Base-by-base conservation (phyloP, 2,113 vertebrate species). In the Daphoenositta chrysoptera region DNA sequence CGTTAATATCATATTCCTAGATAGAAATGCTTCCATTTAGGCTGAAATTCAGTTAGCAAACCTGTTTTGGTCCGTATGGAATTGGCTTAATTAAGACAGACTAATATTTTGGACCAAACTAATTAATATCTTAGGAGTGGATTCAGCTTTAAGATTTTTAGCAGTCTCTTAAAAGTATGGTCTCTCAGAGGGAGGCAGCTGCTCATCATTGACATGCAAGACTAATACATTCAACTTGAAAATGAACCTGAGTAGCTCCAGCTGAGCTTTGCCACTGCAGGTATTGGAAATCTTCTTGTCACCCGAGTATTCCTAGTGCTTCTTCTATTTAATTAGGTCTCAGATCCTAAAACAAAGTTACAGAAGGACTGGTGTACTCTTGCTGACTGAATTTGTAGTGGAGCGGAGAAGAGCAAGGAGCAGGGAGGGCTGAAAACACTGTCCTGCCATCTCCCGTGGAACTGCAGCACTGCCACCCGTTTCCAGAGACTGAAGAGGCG, bases 61-160 rank as follows among this genome's bases (percentile, higher is more conserved):
- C 9, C 39, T 68, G 31, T 92, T 94, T 90, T 68, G 14, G 45
- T 93, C 90, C 27, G 2, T 89, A 91, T 84, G 80, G 93, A 91
- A 93, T 58, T 84, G 19, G 27, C 69, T 87, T 94, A 94, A 92
- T 90, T 93, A 94, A 89, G 78, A 93, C 23, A 87, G 73, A 87
- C 40, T 76, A 91, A 63, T 75, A 91, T 91, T 96, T 91, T 89
- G 73, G 70, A 85, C 50, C 50, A 45, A 79, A 47, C 57, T 94
- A 87, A 83, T 94, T 96, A 94, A 90, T 89, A 93, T 45, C 48
- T 84, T 87, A 95, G 73, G 30, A 93, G 72, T 53, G 45, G 30
- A 61, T 93, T 89, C 61, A 28, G 35, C 23, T 89, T 42, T 75
- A 92, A 87, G 65, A 60, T 21, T 94, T 91, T 75, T 42, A 89